Evolutionary conservation across 2,888 invertebrate species (phyloP), one percentile per base, ranked within the genome.

Genomic region (Cataglyphis rosenhaueri): DNA sequence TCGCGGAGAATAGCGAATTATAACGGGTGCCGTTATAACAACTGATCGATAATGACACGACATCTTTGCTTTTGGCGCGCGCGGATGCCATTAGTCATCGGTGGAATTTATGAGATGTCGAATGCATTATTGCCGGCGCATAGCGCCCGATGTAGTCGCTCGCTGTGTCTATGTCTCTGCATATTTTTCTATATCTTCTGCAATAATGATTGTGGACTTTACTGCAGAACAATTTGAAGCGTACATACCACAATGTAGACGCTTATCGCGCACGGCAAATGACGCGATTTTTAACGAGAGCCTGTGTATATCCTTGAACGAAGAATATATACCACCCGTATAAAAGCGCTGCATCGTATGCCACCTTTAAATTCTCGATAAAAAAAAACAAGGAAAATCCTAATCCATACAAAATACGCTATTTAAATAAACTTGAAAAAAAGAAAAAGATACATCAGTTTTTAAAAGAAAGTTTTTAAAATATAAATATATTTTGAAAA

Each of bases 11-110:
- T 78, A 59, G 73, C 29, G 15, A 25, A 25, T 25, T 25, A 25
- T 25, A 25, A 1, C 29, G 68, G 55, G 38, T 66, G 41, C 71
- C 29, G 41, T 44, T 52, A 35, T 70, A 41, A 78, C 57, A 8
- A 21, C 78, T 78, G 78, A 78, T 78, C 78, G 78, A 78, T 78
- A 70, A 70, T 57, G 71, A 71, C 32, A 44, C 57, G 71, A 44
- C 73, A 18, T 35, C 71, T 32, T 38, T 41, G 57, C 55, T 57
- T 57, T 57, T 68, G 68, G 21, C 57, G 71, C 71, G 68, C 71
- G 71, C 71, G 71, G 12, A 0, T 41, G 15, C 32, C 78, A 44
- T 55, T 71, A 35, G 44, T 79, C 57, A 44, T 5, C 44, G 25
- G 29, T 44, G n/a, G 32, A 78, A 71, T 70, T 70, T 55, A 70